These are phyloP conservation scores for Plestiodon gilberti DNA, from an alignment of 2,113 vertebrate species.

Conservation along the genomic window DNA sequence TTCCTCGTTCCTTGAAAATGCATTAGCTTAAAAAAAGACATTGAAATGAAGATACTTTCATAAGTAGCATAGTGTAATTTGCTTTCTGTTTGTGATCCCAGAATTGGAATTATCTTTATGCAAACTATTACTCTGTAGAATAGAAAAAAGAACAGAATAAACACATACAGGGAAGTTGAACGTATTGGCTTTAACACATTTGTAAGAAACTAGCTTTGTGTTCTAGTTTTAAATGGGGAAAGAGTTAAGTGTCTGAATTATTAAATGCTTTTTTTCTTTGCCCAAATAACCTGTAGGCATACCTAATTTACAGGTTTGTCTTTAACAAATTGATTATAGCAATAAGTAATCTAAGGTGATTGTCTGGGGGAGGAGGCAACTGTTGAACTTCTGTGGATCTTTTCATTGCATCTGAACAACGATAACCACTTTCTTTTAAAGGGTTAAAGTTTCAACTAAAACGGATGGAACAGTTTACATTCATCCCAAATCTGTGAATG, in stretches of 20 bases:
- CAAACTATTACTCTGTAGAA: not conserved
- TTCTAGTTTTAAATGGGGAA: not conserved
- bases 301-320: not conserved
- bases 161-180: not conserved
- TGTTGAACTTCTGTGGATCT: not conserved
- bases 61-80: not conserved
- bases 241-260: not conserved
- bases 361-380: too few relatives aligned
- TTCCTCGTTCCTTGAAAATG: not conserved
- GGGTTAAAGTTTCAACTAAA: conserved; percentile 94
- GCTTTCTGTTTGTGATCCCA: not conserved
- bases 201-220: not conserved
- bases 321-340: not conserved
- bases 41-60: not conserved
- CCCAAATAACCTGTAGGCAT: not conserved
- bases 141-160: not conserved
- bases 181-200: not conserved
- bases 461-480: conserved; percentile 91
- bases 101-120: not conserved
- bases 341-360: not conserved
- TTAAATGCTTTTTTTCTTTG: not conserved
- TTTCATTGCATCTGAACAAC: not conserved
- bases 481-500: conserved; percentile 97
- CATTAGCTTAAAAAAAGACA: not conserved
- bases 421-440: conserved; percentile 50